Evolutionary conservation across 2,888 invertebrate genomes (phyloP), one percentile per base, ranked within the genome.

Genomic region (Phoenoteleia sp.): DNA sequence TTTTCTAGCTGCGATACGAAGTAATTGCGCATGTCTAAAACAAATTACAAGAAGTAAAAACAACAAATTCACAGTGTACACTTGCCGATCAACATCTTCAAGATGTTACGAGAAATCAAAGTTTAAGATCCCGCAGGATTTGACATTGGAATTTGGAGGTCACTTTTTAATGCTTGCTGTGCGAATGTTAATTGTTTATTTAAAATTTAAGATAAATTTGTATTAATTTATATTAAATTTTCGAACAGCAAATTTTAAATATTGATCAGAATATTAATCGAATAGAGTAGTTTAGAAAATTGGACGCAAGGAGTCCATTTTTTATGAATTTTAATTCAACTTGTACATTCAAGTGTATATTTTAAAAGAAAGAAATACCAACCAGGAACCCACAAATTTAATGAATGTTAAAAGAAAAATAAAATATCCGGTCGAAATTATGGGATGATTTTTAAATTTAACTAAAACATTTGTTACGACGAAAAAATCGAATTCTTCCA

Each of bases 281-380:
- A 17, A 79, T 56, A 67, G 27, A 64, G 4, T 72, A 72, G 62
- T 2, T 45, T 80, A 64, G 23, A 39, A 56, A 72, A 56, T 79
- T 58, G 64, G 39, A 72, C 6, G 21, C 1, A 7, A 45, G 1
- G 49, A 45, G 56, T 75, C 62, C 69, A 80, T 69, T 81, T 81
- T 81, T 81, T 75, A 81, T 62, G 75, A 52, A 60, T 45, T 75
- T 19, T 36, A 75, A 67, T 75, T 81, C 21, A 29, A 81, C 52
- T 60, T 81, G 74, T 74, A 81, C 49, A 74, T 67, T 67, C 42
- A 45, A 74, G 47, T 67, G 52, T 67, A 67, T 60, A 80, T 67
- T 72, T 72, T 72, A 21, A 79, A 49, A 21, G 15, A 33, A 15
- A 23, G 42, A 69, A 45, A 39, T 17, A 69, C 17, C 36, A 54